phyloP scores from a whole-genome alignment of 2,113 vertebrate species.

The Sialia sialis region DNA sequence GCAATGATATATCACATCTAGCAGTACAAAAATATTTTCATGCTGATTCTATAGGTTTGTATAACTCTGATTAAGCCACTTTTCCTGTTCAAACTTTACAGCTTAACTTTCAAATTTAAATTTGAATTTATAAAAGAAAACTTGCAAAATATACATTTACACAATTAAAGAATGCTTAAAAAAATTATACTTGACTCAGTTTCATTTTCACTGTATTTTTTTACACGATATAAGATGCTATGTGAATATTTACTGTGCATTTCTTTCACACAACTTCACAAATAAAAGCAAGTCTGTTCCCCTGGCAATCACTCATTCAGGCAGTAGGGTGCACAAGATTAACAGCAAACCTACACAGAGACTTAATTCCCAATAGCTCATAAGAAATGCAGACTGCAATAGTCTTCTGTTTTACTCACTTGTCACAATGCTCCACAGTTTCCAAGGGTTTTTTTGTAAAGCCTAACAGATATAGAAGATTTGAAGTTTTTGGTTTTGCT shows the following conservation, averaged over 20 bases:
- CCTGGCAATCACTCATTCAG: not conserved
- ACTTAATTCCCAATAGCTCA: not conserved
- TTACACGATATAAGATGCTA: not conserved
- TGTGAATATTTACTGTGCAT: not conserved
- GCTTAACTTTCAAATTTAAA: constrained; percentile 28
- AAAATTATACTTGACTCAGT: not conserved
- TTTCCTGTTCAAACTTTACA: constrained; percentile 44
- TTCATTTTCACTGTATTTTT: not conserved
- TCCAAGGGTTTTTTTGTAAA: not conserved
- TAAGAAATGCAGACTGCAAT: not conserved
- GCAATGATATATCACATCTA: constrained; percentile 67
- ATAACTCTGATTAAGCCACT: constrained; percentile 52
- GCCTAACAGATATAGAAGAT: not conserved
- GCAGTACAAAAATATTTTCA: constrained; percentile 71
- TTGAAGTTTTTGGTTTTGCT: not conserved
- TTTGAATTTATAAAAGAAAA: constrained; percentile 7
- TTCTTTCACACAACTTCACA: not conserved
- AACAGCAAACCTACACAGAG: not conserved
- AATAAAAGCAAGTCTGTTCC: not conserved
- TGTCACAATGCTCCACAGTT: not conserved
- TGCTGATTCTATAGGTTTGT: constrained; percentile 58
- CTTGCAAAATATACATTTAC: not conserved
- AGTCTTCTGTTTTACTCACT: not conserved
- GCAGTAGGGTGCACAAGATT: not conserved
- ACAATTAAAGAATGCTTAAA: constrained; percentile 23